These are phyloP conservation scores for Cygnus buccinator DNA, from an alignment of 2,113 vertebrate species.

Conservation along the genomic window DNA sequence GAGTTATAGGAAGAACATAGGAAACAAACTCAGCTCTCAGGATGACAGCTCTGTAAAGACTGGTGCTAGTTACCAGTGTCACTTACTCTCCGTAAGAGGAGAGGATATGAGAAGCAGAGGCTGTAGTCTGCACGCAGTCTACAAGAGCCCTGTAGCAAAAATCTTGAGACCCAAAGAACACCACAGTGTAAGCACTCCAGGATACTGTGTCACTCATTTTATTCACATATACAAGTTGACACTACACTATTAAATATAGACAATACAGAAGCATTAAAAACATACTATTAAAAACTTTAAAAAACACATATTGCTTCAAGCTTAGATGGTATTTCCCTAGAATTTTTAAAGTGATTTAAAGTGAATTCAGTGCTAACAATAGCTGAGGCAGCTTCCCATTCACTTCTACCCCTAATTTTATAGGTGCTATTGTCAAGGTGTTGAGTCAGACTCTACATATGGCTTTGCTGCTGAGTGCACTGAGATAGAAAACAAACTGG, in stretches of 20 bases:
- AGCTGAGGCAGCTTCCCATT: slow-evolving; percentile 21
- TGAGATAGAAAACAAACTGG: background rate
- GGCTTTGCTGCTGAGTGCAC: slow-evolving; percentile 54
- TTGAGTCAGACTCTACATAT: slow-evolving; percentile 37
- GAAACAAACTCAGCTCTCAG: background rate
- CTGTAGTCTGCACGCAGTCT: background rate
- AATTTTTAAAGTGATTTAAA: slow-evolving; percentile 70
- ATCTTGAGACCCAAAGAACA: background rate
- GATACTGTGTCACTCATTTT: slow-evolving; percentile 51
- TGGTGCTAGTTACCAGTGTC: background rate
- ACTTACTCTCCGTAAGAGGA: background rate
- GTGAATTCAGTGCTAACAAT: slow-evolving; percentile 64
- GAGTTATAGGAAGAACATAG: background rate
- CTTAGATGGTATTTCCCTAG: slow-evolving; percentile 39
- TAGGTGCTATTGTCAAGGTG: background rate
- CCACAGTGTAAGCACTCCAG: background rate
- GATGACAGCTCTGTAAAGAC: background rate
- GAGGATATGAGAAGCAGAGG: background rate
- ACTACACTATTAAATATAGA: slow-evolving; percentile 52
- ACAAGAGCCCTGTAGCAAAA: background rate
- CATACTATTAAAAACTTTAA: slow-evolving; percentile 60
- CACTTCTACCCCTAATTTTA: background rate
- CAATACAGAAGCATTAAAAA: slow-evolving; percentile 69
- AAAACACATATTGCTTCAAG: slow-evolving; percentile 68
- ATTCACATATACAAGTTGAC: slow-evolving; percentile 66